Base-by-base conservation (phyloP, 1,140 invertebrate species). In the Diabrotica virgifera region DNA sequence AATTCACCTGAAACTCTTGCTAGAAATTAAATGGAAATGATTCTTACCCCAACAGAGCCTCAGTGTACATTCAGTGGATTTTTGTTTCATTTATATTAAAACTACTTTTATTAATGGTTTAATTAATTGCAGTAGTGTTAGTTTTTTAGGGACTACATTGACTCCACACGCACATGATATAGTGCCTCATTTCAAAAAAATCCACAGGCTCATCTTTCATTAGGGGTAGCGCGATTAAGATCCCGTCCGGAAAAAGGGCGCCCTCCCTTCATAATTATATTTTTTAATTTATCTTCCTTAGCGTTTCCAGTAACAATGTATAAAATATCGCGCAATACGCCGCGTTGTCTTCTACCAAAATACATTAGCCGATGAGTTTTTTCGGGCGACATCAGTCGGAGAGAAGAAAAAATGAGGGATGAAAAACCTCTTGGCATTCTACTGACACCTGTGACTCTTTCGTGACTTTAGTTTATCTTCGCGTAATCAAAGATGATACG, bases 211-310 rank as follows among this genome's bases (percentile, higher is more conserved):
- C 40, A 46, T 46, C 40, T 46, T 46, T 46, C 40, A 46, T 54
- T 54, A 54, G 12, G 52, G n/a, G 12, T 54, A 54, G 52, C 12
- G 12, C 12, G 9, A 54, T 54, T 35, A 54, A 35, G 24, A 13
- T 54, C 52, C 52, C 12, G 52, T 13, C 52, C 8, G 9, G 52
- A 46, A 46, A 46, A 46, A 52, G 52, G 36, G 52, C 61, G 55
- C 63, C 52, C 62, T 50, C 55, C 52, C 52, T 68, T 66, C 58
- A 67, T 73, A 75, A 75, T 75, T 75, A 75, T 72, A 72, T 73
- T 73, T 75, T 75, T 73, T 75, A 73, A 75, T 75, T 75, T 73
- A 75, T 75, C 73, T 73, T 75, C 72, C 72, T 75, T 73, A 72
- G 54, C 65, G 67, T 66, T 69, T 63, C 64, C 69, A 46, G 52